Evolutionary conservation across 2,113 vertebrate genomes (phyloP).

Genomic region (Acrocephalus arundinaceus): DNA sequence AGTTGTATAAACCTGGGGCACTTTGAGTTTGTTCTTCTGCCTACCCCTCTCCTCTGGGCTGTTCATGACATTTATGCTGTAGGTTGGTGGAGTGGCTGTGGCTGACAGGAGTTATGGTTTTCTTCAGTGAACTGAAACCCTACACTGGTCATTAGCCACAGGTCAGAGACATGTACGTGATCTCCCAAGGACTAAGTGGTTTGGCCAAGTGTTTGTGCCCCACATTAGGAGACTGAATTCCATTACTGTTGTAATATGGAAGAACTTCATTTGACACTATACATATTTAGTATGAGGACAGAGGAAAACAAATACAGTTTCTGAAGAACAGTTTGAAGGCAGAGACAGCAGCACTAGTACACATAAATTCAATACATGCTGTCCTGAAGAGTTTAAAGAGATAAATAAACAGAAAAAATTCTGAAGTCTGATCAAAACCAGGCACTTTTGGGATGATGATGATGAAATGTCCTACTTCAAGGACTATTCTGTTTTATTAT

Average conservation of each 20-base stretch:
- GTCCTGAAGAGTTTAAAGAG: background rate
- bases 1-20: background rate
- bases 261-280: background rate
- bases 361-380: background rate
- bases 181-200: background rate
- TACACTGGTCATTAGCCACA: background rate
- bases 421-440: constrained; percentile 51
- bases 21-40: background rate
- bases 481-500: constrained; percentile 30
- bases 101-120: background rate
- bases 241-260: background rate
- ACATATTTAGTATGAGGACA: background rate
- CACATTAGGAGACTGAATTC: background rate
- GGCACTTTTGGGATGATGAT: constrained; percentile 30
- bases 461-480: constrained; percentile 30
- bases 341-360: background rate
- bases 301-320: background rate
- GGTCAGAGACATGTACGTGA: background rate
- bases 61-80: background rate
- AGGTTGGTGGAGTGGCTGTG: background rate
- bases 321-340: background rate
- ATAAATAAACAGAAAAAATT: background rate
- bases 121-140: background rate
- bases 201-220: background rate
- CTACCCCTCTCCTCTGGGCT: background rate